Conservation (phyloP, 2,113 vertebrate genomes). For the Oostethus manadensis region DNA sequence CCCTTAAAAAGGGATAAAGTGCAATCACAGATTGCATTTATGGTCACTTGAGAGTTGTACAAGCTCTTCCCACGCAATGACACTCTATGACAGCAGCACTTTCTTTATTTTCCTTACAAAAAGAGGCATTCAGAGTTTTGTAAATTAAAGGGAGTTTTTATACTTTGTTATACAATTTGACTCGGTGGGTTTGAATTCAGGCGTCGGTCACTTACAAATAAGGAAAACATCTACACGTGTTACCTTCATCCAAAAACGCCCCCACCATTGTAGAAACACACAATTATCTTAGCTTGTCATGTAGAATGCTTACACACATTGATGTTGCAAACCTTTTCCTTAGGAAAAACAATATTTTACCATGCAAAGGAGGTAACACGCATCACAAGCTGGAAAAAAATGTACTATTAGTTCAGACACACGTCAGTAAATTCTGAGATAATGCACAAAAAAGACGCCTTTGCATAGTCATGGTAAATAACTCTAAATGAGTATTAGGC, state of each 20-base stretch:
- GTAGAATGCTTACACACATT: slow-evolving; percentile 66
- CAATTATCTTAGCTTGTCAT: slow-evolving; percentile 44
- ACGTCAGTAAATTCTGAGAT: slow-evolving; percentile 44
- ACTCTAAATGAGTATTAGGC: background rate
- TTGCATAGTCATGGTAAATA: slow-evolving; percentile 66
- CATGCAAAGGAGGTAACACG: slow-evolving; percentile 66
- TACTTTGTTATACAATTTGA: background rate
- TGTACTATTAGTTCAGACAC: slow-evolving; percentile 42
- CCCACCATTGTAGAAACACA: slow-evolving; percentile 25
- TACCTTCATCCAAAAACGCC: slow-evolving; percentile 21
- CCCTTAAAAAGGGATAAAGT: background rate
- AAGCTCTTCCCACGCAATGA: background rate
- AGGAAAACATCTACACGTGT: slow-evolving; percentile 24
- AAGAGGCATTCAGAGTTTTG: background rate
- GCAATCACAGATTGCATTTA: background rate
- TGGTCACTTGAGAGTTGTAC: background rate
- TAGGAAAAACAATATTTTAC: slow-evolving; percentile 74
- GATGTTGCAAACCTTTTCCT: slow-evolving; percentile 65
- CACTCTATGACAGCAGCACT: background rate
- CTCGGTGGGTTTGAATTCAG: background rate
- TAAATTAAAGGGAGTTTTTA: background rate
- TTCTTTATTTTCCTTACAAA: background rate
- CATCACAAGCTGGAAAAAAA: slow-evolving; percentile 41
- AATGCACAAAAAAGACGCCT: slow-evolving; percentile 43
- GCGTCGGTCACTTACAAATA: background rate